These are phyloP conservation scores for Argyrosomus regius DNA, from an alignment of 2,797 vertebrate genomes.

Conservation along the genomic window DNA sequence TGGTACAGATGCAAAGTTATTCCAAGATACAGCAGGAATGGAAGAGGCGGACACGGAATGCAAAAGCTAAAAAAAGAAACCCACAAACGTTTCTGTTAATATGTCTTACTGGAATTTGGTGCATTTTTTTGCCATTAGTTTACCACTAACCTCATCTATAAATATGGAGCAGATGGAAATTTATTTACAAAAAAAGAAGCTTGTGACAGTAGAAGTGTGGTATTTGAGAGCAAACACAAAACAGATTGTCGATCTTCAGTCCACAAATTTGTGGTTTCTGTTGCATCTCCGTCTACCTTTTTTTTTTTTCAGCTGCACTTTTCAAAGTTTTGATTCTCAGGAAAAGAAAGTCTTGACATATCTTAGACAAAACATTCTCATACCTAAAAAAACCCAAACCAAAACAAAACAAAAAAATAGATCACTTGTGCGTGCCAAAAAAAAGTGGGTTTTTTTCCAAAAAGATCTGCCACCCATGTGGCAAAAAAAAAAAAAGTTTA, in stretches of 20 bases:
- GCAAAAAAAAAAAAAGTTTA: neutral
- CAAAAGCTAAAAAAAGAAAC: neutral
- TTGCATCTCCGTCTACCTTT: neutral
- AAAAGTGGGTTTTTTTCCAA: neutral
- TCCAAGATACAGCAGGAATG: neutral
- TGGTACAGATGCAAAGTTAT: neutral
- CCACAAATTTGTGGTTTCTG: neutral
- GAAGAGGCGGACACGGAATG: neutral
- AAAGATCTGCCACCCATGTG: too few species aligned
- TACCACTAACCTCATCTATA: neutral
- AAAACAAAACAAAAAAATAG: neutral
- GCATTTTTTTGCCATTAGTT: neutral
- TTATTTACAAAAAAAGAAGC: neutral
- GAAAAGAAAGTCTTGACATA: conserved; percentile 13
- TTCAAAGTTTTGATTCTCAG: conserved; percentile 21
- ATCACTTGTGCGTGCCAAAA: rapidly evolving
- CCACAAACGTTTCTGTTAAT: neutral
- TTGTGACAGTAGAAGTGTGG: too few species aligned
- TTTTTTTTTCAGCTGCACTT: neutral
- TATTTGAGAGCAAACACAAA: neutral
- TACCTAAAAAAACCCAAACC: neutral
- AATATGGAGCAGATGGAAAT: neutral
- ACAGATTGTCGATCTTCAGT: neutral
- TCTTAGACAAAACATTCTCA: neutral
- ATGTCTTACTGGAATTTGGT: neutral